phyloP scores from a whole-genome alignment of 2,797 vertebrate species.

The Erpetoichthys calabaricus region DNA sequence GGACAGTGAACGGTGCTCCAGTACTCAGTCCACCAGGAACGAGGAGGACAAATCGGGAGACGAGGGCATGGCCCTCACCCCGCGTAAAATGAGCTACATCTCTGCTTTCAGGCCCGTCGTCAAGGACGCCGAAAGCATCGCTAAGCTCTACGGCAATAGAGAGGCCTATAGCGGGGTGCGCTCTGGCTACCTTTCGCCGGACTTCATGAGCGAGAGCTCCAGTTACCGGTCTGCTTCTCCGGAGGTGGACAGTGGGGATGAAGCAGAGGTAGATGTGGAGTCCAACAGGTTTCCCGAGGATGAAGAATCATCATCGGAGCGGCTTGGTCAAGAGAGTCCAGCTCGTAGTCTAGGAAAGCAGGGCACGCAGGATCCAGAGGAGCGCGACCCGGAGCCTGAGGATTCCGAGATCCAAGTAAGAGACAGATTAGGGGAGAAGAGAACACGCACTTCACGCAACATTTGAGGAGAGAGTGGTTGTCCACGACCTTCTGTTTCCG shows the following conservation, averaged over 20 bases:
- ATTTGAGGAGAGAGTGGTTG: too few species aligned
- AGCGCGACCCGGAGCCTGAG: slow-evolving; percentile 1
- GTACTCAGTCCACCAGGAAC: slow-evolving; percentile 45
- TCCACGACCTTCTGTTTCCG: too few species aligned
- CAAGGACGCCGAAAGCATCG: slow-evolving; percentile 84
- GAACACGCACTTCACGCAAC: too few species aligned
- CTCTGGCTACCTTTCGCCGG: slow-evolving; percentile 71
- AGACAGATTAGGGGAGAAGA: too few species aligned
- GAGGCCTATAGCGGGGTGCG: slow-evolving; percentile 57
- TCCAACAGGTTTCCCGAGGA: slow-evolving; percentile 64
- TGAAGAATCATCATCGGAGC: slow-evolving; percentile 48
- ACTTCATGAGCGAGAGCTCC: slow-evolving; percentile 84
- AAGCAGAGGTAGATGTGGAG: slow-evolving; percentile 88
- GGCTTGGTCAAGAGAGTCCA: slow-evolving; percentile 8
- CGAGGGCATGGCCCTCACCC: slow-evolving; percentile 36
- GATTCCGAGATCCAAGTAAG: too few species aligned
- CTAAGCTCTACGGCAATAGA: slow-evolving; percentile 83
- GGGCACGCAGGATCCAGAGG: slow-evolving; percentile 14
- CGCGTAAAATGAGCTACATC: slow-evolving; percentile 71
- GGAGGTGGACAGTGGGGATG: slow-evolving; percentile 72
- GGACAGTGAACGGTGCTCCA: slow-evolving; percentile 49
- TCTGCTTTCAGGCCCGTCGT: slow-evolving; percentile 89
- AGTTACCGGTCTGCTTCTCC: slow-evolving; percentile 85
- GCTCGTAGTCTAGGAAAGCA: slow-evolving; percentile 10
- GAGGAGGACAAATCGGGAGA: slow-evolving; percentile 58